A percentile compares a stretch with the other conserved stretches of the same genome.
Conservation (phyloP, 2,797 vertebrate species). For the Silurus aristotelis region DNA sequence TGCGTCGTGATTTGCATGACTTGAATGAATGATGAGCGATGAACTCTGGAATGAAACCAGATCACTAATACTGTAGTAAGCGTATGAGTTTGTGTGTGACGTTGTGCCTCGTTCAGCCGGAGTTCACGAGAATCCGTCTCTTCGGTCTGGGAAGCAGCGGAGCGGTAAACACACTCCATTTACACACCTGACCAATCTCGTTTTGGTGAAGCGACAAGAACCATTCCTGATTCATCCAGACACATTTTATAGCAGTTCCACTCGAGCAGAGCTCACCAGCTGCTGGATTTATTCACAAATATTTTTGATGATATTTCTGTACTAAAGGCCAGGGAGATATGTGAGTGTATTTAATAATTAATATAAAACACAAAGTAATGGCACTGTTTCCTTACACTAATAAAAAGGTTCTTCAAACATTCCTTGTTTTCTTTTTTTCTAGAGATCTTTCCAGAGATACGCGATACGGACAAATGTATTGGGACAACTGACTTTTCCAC, state of each 20-base stretch:
- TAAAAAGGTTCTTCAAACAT: background rate
- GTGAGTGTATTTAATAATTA: background rate
- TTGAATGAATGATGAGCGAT: background rate
- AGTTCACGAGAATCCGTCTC: slow-evolving; percentile 37
- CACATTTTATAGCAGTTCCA: slow-evolving; percentile 13
- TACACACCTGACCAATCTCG: slow-evolving; percentile 52
- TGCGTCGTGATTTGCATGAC: slow-evolving; percentile 1
- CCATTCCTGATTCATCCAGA: slow-evolving; percentile 26
- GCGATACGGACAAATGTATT: no score
- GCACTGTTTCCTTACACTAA: no score
- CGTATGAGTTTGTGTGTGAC: background rate
- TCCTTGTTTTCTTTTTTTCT: background rate
- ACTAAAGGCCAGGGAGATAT: background rate
- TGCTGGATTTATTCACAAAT: background rate
- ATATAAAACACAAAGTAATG: background rate
- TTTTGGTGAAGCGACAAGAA: slow-evolving; percentile 23
- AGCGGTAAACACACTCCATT: slow-evolving; percentile 57
- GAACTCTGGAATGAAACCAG: background rate
- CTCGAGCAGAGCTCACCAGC: slow-evolving; percentile 38
- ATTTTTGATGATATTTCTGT: background rate
- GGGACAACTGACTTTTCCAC: no score
- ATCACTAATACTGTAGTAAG: background rate
- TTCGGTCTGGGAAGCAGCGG: slow-evolving; percentile 42
- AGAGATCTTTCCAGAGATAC: background rate
- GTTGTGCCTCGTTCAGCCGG: background rate